Evolutionary conservation across 37 sponge, comb jelly and placozoan species (phyloP), one percentile per base, ranked within the genome.

Genomic region (Amphimedon queenslandica): DNA sequence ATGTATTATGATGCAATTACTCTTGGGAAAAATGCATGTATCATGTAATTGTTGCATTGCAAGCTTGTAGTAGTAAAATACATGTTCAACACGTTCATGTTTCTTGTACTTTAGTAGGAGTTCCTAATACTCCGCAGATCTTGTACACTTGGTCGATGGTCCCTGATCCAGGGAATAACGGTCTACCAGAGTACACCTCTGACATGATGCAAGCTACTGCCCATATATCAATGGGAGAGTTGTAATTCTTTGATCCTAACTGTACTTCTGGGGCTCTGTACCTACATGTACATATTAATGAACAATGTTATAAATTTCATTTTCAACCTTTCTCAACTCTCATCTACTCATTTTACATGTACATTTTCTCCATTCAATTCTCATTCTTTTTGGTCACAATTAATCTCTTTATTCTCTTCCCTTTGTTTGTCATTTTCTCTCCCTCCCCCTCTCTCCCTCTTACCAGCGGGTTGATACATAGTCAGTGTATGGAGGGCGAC

Each of bases 381-480:
- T 21, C 40, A 67, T 41, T 38, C 69, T 38, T 41, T n/a, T n/a
- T n/a, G n/a, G n/a, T n/a, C n/a, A n/a, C n/a, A n/a, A n/a, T n/a
- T n/a, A n/a, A n/a, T n/a, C n/a, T n/a, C n/a, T n/a, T n/a, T n/a
- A n/a, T n/a, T n/a, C n/a, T n/a, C n/a, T n/a, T n/a, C n/a, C n/a
- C n/a, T n/a, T n/a, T n/a, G n/a, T n/a, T n/a, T n/a, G n/a, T n/a
- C n/a, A n/a, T n/a, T n/a, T n/a, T n/a, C n/a, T n/a, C n/a, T n/a
- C n/a, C n/a, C n/a, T n/a, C n/a, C n/a, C n/a, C n/a, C n/a, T n/a
- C n/a, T n/a, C n/a, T 42, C 21, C 27, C n/a, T 55, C 80, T 47
- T 53, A 94, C 99, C 99, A 97, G 76, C 99, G 70, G 0, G 99
- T 97, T 5, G 95, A 88, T 18, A 97, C 92, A 68, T 97, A 97